Conservation (phyloP, 2,888 invertebrate species). For the Netelia fuscicornis region DNA sequence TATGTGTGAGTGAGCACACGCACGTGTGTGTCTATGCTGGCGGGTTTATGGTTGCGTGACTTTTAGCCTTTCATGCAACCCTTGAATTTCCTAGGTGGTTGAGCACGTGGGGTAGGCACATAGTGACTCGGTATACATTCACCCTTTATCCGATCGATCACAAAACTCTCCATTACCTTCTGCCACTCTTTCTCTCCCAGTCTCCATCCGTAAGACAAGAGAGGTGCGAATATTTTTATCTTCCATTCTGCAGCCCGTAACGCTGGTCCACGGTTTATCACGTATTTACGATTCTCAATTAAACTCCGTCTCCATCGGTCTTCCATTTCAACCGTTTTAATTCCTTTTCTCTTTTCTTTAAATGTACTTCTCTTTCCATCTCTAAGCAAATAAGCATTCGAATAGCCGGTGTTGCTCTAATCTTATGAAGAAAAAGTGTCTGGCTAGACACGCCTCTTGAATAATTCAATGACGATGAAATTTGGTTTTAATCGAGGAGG, state of each 20-base stretch:
- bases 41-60: too few species aligned
- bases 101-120: slow-evolving; percentile 49
- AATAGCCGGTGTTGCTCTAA: not conserved
- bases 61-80: not conserved
- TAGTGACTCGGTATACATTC: slow-evolving; percentile 61
- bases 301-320: slow-evolving; percentile 25
- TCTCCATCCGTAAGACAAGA: slow-evolving; percentile 2
- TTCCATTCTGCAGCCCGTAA: slow-evolving; percentile 28
- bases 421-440: not conserved
- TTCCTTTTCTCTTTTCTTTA: not conserved
- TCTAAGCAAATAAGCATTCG: not conserved
- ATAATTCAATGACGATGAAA: slow-evolving; percentile 1
- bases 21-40: slow-evolving; percentile 3
- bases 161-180: slow-evolving; percentile 33
- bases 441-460: not conserved
- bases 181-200: slow-evolving; percentile 35
- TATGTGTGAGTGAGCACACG: slow-evolving; percentile 4
- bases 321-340: not conserved
- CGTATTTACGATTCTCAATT: slow-evolving; percentile 53
- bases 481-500: not conserved
- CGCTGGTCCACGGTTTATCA: slow-evolving; percentile 27
- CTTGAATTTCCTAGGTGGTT: slow-evolving; percentile 14
- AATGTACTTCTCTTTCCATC: not conserved
- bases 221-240: slow-evolving; percentile 25
- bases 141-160: slow-evolving; percentile 67